These are phyloP conservation scores for Hyaena hyaena DNA, from an alignment of 2,113 vertebrate genomes.

Conservation along the genomic window DNA sequence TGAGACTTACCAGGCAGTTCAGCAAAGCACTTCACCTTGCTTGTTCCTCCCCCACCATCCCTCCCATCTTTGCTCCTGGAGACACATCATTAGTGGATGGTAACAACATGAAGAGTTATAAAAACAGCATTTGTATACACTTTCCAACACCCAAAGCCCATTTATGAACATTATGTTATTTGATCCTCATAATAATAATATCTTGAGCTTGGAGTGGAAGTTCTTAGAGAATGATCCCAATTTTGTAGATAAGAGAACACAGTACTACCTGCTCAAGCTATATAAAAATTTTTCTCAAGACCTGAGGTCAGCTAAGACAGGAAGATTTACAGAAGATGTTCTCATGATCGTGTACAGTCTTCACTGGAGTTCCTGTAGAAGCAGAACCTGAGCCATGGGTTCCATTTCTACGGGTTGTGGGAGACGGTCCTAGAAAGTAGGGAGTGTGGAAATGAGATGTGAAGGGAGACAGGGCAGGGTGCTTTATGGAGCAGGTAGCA, in stretches of 20 bases:
- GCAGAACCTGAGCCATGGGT: not conserved
- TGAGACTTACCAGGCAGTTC: slow-evolving; percentile 7
- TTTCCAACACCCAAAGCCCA: not conserved
- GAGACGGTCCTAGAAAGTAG: not conserved
- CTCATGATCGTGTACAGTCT: not conserved
- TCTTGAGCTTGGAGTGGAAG: not conserved
- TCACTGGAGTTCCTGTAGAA: not conserved
- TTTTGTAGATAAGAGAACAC: not conserved
- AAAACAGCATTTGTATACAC: not conserved
- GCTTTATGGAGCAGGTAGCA: not conserved
- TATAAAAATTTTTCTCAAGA: not conserved
- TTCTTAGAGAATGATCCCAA: not conserved
- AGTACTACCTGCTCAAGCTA: not conserved
- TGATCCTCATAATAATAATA: not conserved
- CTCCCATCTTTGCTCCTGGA: not conserved
- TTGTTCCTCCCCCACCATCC: not conserved
- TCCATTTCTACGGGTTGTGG: not conserved
- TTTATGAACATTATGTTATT: not conserved
- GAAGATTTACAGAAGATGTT: not conserved
- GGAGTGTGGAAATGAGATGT: not conserved
- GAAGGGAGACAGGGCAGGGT: not conserved
- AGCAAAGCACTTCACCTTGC: not conserved
- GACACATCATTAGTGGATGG: not conserved
- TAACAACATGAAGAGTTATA: not conserved
- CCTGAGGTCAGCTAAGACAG: not conserved